Evolutionary conservation across 2,797 vertebrate genomes (phyloP), one percentile per base, ranked within the genome.

Genomic region (Dallia pectoralis): DNA sequence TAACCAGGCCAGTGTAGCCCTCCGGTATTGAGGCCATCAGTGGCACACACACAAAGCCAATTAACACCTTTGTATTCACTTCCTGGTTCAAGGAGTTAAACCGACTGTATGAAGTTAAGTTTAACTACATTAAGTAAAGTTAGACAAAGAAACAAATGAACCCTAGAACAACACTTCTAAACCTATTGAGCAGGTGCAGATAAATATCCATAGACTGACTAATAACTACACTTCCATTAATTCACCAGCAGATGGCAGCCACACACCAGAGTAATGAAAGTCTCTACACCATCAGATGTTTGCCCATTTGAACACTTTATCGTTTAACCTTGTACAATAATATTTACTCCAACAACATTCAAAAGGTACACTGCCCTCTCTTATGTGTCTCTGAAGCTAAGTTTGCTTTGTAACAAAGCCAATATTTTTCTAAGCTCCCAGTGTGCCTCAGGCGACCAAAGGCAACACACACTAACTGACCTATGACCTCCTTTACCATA

Each of bases 191-290:
- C n/a, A 32, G 18, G 40, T 29, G 14, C 3, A 0, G 27, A 18
- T 32, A 16, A 56, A 59, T 6, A 22, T 19, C 51, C 14, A 36
- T 16, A 16, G 25, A 27, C 19, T 3, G n/a, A 36, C n/a, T 27
- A 30, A 15, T 12, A 36, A 66, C 36, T 81, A 84, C 74, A 75
- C 19, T 79, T 69, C 75, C 74, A 72, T 18, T 9, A 4, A 3
- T 49, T 49, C 9, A 27, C 82, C 88, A 85, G 87, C 78, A 90
- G 88, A 83, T 79, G 88, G 86, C 72, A 74, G 25, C 29, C 71
- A 62, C 5, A 69, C 32, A 74, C 76, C 73, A 84, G 7, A 2
- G 22, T n/a, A n/a, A n/a, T n/a, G 7, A 44, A 9, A 8, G 3
- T 3, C 2, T 44, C 40, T 44, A 8, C 63, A 2, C 30, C 63